Evolutionary conservation across 2,113 vertebrate species (phyloP).

Genomic region (Nannospalax galili): DNA sequence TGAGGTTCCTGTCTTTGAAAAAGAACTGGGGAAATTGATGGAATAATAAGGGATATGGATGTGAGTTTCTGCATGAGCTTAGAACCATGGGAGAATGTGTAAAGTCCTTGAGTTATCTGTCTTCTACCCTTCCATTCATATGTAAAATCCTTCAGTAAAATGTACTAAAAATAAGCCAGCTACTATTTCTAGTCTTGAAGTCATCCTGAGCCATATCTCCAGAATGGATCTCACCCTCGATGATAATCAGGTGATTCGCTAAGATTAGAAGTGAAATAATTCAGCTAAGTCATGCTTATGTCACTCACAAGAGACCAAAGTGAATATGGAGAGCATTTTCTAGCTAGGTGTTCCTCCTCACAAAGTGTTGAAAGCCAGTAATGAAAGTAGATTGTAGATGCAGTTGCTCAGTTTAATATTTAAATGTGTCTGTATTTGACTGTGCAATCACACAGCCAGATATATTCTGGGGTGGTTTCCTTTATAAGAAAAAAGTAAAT

Average conservation of each 20-base stretch:
- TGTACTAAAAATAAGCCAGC: conserved; percentile 58
- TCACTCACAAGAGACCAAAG: conserved; percentile 55
- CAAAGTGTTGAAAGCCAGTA: not conserved
- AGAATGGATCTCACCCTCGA: not conserved
- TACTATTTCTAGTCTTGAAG: conserved; percentile 56
- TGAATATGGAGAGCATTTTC: not conserved
- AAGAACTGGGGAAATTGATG: not conserved
- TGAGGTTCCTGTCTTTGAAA: not conserved
- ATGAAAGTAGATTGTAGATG: conserved; percentile 37
- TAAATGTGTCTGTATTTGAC: conserved; percentile 72
- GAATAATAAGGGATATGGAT: not conserved
- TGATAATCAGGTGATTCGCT: conserved; percentile 56
- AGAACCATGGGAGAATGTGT: not conserved
- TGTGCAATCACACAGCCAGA: conserved; percentile 61
- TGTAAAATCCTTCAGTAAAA: conserved; percentile 34
- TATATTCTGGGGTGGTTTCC: conserved; percentile 61
- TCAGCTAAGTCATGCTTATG: conserved; percentile 43
- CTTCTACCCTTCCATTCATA: not conserved
- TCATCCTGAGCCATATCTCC: conserved; percentile 54
- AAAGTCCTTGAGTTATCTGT: not conserved
- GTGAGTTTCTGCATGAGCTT: not conserved
- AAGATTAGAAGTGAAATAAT: conserved; percentile 57
- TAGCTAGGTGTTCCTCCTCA: conserved; percentile 20
- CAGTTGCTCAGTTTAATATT: conserved; percentile 51
- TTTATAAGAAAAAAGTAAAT: conserved; percentile 61